Evolutionary conservation across 2,113 vertebrate genomes (phyloP).

Genomic region (Daphoenositta chrysoptera): DNA sequence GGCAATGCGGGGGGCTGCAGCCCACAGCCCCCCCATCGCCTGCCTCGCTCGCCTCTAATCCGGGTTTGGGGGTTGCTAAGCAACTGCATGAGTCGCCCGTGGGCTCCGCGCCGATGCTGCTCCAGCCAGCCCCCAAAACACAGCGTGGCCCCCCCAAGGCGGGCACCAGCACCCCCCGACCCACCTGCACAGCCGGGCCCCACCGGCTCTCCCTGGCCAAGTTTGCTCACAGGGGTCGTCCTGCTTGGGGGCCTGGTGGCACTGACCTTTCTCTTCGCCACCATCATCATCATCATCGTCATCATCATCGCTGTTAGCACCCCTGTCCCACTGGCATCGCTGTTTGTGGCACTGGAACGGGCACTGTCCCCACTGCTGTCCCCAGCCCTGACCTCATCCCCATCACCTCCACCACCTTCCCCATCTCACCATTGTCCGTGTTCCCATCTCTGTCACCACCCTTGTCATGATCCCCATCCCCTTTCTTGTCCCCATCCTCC

Average conservation of each 20-base stretch:
- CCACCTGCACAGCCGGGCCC: fast-evolving
- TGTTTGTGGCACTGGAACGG: fast-evolving
- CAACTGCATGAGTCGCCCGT: neutral
- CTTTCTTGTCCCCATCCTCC: neutral
- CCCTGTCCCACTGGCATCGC: neutral
- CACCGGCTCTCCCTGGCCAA: fast-evolving
- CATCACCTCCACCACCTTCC: neutral
- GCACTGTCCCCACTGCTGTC: too few species aligned
- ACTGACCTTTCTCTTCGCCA: neutral
- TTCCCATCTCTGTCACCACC: neutral
- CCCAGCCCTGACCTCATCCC: neutral
- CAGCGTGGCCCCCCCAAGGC: fast-evolving
- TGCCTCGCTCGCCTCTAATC: slow-evolving; percentile 6
- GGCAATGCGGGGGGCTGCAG: neutral
- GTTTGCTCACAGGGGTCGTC: neutral
- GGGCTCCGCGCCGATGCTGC: neutral
- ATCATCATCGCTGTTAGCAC: neutral
- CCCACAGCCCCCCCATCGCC: neutral
- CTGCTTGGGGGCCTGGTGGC: neutral
- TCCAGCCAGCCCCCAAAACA: neutral
- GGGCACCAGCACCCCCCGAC: neutral
- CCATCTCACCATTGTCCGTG: neutral
- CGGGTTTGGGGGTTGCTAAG: slow-evolving; percentile 55
- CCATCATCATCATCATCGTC: neutral
- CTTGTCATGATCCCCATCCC: neutral